Evolutionary conservation across 2,113 vertebrate species (phyloP).

Genomic region (Arvicanthis niloticus): DNA sequence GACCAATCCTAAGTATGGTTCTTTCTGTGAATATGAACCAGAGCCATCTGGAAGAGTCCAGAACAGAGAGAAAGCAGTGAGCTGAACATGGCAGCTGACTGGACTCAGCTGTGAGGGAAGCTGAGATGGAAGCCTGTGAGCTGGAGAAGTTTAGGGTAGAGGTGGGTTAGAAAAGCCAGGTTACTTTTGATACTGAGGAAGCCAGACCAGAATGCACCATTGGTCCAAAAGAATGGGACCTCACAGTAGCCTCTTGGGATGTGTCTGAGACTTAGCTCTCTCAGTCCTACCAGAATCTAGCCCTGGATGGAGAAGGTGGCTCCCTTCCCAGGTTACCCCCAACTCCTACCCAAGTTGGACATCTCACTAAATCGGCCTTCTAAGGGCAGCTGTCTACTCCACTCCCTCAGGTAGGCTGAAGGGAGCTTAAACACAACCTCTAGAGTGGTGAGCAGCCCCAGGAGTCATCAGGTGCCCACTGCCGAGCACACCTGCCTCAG

Average conservation of each 20-base stretch:
- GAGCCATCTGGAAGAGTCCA: not conserved
- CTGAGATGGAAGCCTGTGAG: not conserved
- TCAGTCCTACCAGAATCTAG: not conserved
- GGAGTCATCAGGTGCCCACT: not conserved
- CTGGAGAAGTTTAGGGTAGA: not conserved
- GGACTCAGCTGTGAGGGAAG: not conserved
- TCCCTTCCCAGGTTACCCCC: not conserved
- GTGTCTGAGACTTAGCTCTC: not conserved
- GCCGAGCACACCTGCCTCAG: not conserved
- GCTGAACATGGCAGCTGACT: not conserved
- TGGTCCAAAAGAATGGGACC: not conserved
- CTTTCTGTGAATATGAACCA: not conserved
- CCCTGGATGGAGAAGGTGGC: not conserved
- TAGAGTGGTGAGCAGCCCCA: not conserved
- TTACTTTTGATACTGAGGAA: not conserved
- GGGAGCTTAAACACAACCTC: not conserved
- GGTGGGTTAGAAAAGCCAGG: not conserved
- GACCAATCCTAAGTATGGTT: not conserved
- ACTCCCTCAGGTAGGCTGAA: not conserved
- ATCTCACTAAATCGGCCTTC: not conserved
- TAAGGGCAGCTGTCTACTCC: not conserved
- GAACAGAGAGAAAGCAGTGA: not conserved
- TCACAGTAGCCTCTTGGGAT: not conserved
- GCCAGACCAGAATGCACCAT: not conserved
- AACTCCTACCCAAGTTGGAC: not conserved